Evolutionary conservation across 2,113 vertebrate genomes (phyloP), one percentile per base, ranked within the genome.

Genomic region (Physeter macrocephalus): DNA sequence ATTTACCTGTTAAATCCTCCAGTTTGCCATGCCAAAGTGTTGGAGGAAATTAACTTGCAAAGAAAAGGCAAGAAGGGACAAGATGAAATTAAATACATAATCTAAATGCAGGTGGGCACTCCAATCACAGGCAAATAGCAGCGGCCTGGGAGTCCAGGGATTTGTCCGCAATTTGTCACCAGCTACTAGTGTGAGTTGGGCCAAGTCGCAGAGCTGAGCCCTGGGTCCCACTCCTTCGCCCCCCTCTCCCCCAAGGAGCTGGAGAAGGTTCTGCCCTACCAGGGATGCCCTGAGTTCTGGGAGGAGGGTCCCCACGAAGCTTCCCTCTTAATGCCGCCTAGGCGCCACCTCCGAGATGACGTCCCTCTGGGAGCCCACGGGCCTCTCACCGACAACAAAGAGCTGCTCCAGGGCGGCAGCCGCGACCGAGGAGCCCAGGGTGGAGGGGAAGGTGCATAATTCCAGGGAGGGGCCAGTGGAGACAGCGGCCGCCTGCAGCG

Each of bases 361-460:
- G 2, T 29, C n/a, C 59, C 82, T 59, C 31, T 9, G 3, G 2
- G 36, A 2, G 29, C 67, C 67, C 8, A 2, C 2, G 0, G 0
- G 15, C 4, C 1, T 43, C 98, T 98, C 94, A 99, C 99, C 98
- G 57, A 99, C 98, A 69, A 98, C 98, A 21, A 97, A 96, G n/a
- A 99, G 97, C 81, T 97, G 96, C 62, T 98, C 97, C 81, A 99
- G 94, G 6, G 98, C 98, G 0, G 96, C 94, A 2, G 91, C 29
- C 0, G 99, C 98, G 10, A 99, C 98, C 0, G 97, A 95, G 49
- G 98, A 98, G 39, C 96, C 96, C 85, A 97, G 74, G 31, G 88
- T 11, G 0, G 17, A 15, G 0, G 36, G 96, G 10, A 25, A 6
- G 23, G 80, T 80, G 85, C 95, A 96, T 29, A 85, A 14, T 15